These are phyloP conservation scores for Pristionchus mayeri DNA, from an alignment of 2,888 invertebrate species.

Conservation along the genomic window DNA sequence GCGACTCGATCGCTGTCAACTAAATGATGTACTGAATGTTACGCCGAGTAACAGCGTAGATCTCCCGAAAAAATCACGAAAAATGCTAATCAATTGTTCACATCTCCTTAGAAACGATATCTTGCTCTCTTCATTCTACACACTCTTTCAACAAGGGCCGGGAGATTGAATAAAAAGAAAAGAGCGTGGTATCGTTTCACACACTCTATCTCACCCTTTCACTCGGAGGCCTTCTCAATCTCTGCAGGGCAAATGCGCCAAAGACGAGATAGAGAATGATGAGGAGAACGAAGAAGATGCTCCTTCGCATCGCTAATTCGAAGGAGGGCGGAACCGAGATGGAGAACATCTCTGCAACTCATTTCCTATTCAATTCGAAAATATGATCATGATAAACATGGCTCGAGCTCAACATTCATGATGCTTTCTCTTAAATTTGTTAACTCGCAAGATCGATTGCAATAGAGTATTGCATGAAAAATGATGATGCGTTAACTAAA, in stretches of 20 bases:
- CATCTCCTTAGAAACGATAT: too few relatives aligned
- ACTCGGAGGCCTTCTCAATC: conserved; percentile 50
- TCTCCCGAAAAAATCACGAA: too few relatives aligned
- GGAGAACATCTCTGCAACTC: conserved; percentile 49
- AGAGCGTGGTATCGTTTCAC: neutral
- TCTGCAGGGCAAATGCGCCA: conserved; percentile 65
- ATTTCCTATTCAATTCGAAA: too few relatives aligned
- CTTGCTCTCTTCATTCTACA: too few relatives aligned
- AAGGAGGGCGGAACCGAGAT: conserved; percentile 67
- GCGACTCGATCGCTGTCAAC: conserved; percentile 51
- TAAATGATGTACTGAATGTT: conserved; percentile 7
- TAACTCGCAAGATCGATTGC: neutral
- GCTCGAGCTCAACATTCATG: too few relatives aligned
- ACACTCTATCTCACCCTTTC: conserved; percentile 52
- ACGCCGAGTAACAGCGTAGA: neutral
- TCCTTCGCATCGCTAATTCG: conserved; percentile 69
- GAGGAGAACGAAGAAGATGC: conserved; percentile 67
- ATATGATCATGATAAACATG: too few relatives aligned
- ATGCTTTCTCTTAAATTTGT: too few relatives aligned
- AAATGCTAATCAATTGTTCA: too few relatives aligned
- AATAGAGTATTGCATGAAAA: neutral
- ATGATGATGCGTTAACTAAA: neutral
- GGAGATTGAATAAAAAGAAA: neutral
- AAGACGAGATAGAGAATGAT: conserved; percentile 64
- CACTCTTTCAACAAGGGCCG: too few relatives aligned